Conservation (phyloP, 2,113 vertebrate species). For the Anarrhichthys ocellatus region DNA sequence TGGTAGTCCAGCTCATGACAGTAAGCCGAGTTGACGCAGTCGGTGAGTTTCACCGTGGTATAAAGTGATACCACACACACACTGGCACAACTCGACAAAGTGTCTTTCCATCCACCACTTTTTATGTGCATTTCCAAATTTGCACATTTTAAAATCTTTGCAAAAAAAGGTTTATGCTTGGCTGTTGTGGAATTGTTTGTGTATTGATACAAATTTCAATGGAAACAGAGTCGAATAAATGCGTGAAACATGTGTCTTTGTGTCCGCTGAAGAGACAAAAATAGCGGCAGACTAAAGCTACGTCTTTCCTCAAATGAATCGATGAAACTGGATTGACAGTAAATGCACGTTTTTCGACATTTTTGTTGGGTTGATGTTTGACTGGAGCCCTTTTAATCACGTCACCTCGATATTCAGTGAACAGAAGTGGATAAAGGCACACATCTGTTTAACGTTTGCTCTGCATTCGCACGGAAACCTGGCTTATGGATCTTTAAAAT, state of each 20-base stretch:
- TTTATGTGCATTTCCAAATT: too few relatives aligned
- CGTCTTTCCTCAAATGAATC: neutral
- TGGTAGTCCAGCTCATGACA: too few relatives aligned
- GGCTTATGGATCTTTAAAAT: neutral
- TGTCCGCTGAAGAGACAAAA: neutral
- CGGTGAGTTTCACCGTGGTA: too few relatives aligned
- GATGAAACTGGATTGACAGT: neutral
- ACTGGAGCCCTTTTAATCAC: neutral
- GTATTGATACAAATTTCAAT: neutral
- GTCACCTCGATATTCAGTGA: too few relatives aligned
- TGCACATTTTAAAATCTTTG: neutral
- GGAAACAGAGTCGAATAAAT: too few relatives aligned
- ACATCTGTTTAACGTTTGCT: too few relatives aligned
- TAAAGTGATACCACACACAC: too few relatives aligned
- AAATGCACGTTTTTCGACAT: neutral
- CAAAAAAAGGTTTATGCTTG: neutral
- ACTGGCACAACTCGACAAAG: too few relatives aligned
- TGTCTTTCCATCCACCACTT: too few relatives aligned
- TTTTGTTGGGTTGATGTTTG: neutral
- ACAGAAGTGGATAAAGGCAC: too few relatives aligned
- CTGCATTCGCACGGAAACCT: neutral
- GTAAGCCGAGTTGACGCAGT: too few relatives aligned
- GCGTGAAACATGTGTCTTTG: neutral
- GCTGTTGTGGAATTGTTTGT: neutral
- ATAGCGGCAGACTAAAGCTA: neutral